Conservation (phyloP, 1,140 invertebrate species). For the Drosophila takahashii region DNA sequence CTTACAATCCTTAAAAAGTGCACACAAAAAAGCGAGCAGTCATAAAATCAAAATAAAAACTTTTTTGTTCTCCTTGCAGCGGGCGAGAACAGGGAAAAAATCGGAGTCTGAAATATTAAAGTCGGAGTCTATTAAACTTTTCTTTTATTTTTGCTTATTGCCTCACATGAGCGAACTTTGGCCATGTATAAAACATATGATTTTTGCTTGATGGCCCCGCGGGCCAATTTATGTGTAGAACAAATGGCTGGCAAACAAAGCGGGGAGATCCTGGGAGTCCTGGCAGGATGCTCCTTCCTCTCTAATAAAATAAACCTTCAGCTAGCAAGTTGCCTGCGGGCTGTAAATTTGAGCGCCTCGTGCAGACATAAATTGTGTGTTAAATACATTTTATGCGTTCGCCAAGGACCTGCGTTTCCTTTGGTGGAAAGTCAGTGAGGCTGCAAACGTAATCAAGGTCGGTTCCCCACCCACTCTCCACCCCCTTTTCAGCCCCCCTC, state of each 20-base stretch:
- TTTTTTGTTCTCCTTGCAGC: slow-evolving; percentile 39
- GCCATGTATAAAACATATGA: slow-evolving; percentile 81
- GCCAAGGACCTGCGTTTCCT: slow-evolving; percentile 35
- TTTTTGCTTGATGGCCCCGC: slow-evolving; percentile 78
- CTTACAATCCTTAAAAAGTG: slow-evolving; percentile 33
- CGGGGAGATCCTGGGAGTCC: slow-evolving; percentile 7
- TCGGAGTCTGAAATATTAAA: slow-evolving; percentile 60
- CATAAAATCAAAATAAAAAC: slow-evolving; percentile 78
- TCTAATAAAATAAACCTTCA: slow-evolving; percentile 78
- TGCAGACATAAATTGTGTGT: slow-evolving; percentile 81
- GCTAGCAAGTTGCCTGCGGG: slow-evolving; percentile 60
- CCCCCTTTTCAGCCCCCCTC: slow-evolving; percentile 17
- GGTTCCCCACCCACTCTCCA: background rate
- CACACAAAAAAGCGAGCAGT: slow-evolving; percentile 42
- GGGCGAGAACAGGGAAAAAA: slow-evolving; percentile 27
- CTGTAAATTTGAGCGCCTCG: slow-evolving; percentile 78
- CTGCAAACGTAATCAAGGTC: slow-evolving; percentile 80
- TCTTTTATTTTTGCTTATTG: slow-evolving; percentile 16
- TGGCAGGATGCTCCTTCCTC: slow-evolving; percentile 37
- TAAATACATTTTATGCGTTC: slow-evolving; percentile 82
- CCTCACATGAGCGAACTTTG: slow-evolving; percentile 47
- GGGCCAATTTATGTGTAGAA: slow-evolving; percentile 79
- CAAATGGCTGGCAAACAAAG: slow-evolving; percentile 63
- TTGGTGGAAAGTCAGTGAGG: slow-evolving; percentile 61
- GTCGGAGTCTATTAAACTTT: slow-evolving; percentile 74